Conservation (phyloP, 2,888 invertebrate genomes). For the Cremastinae sp. region DNA sequence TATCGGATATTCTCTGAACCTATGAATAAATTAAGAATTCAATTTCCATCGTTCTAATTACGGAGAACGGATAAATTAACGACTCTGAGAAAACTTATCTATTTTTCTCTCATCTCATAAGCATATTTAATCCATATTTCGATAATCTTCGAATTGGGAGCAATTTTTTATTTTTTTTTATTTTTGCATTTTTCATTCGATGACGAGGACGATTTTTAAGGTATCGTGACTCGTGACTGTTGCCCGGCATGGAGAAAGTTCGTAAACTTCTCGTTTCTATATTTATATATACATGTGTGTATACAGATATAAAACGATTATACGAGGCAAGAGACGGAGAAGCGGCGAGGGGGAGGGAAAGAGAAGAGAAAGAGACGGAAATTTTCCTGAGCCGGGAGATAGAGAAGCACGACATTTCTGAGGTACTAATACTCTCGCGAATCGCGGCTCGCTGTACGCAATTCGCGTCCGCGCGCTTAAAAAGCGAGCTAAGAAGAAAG, state of each 20-base stretch:
- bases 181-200: background rate
- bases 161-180: too few species aligned
- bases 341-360: constrained; percentile 1
- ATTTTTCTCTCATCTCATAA: too few species aligned
- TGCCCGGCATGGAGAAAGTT: constrained; percentile 69
- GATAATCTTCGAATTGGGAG: too few species aligned
- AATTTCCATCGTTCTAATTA: constrained; percentile 11
- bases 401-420: constrained; percentile 7
- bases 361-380: constrained; percentile 41
- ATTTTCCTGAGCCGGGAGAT: constrained; percentile 1
- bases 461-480: constrained; percentile 20
- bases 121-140: too few species aligned
- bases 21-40: background rate
- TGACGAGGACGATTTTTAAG: constrained; percentile 62
- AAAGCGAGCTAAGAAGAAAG: constrained; percentile 61
- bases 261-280: constrained; percentile 64
- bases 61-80: too few species aligned
- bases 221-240: constrained; percentile 63
- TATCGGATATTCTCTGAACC: background rate
- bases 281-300: constrained; percentile 19
- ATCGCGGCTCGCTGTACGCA: background rate
- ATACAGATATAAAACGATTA: background rate
- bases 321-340: constrained; percentile 6
- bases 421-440: constrained; percentile 13
- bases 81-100: too few species aligned